Evolutionary conservation across 1,140 invertebrate species (phyloP).

Genomic region (Brachionus asplanchnoidis): DNA sequence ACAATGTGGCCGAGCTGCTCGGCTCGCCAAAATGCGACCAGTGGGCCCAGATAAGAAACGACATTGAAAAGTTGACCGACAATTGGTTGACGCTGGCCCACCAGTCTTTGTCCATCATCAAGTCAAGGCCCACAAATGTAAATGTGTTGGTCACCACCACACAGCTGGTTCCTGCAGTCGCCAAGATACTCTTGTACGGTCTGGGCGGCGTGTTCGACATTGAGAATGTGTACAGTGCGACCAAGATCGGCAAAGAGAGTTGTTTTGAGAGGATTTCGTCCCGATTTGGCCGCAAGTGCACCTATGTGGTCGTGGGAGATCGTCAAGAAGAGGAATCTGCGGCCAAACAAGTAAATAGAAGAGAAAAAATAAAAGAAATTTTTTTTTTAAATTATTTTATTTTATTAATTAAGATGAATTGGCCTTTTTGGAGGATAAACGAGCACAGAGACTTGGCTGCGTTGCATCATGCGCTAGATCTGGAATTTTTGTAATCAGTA

Average conservation of each 20-base stretch:
- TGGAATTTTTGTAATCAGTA: slow-evolving; percentile 76
- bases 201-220: slow-evolving; percentile 86
- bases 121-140: slow-evolving; percentile 78
- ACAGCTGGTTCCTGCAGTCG: slow-evolving; percentile 83
- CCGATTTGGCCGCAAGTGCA: slow-evolving; percentile 89
- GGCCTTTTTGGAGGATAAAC: slow-evolving; percentile 89
- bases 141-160: slow-evolving; percentile 92
- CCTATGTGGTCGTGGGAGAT: slow-evolving; percentile 87
- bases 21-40: slow-evolving; percentile 76
- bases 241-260: slow-evolving; percentile 92
- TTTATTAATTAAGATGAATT: no score
- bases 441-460: slow-evolving; percentile 84
- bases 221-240: slow-evolving; percentile 93
- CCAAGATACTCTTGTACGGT: slow-evolving; percentile 85
- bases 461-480: slow-evolving; percentile 85
- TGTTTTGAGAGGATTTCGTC: slow-evolving; percentile 81
- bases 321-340: slow-evolving; percentile 85
- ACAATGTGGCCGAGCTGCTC: slow-evolving; percentile 66
- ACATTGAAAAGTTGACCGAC: slow-evolving; percentile 84
- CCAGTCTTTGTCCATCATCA: slow-evolving; percentile 84
- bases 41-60: slow-evolving; percentile 83
- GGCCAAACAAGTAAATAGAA: slow-evolving; percentile 69
- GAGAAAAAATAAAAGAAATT: neutral
- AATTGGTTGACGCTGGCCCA: slow-evolving; percentile 86
- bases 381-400: no score